Conservation (phyloP, 2,113 vertebrate species). For the Anoplopoma fimbria region DNA sequence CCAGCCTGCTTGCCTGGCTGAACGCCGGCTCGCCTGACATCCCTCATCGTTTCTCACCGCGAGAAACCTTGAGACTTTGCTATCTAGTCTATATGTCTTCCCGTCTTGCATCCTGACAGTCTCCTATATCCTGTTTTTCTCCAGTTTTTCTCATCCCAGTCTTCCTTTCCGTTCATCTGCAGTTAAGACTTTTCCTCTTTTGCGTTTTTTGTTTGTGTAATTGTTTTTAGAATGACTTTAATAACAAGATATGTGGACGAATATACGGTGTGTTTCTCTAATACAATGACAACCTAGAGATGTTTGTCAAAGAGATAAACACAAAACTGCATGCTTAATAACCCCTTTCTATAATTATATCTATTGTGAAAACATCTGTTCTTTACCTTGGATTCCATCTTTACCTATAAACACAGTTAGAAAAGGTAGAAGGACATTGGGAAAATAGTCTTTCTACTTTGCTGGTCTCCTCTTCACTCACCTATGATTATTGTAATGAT, state of each 20-base stretch:
- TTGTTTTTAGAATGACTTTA: neutral
- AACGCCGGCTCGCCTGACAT: constrained; percentile 35
- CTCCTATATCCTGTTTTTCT: constrained; percentile 2
- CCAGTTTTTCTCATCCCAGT: neutral
- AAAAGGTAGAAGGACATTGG: constrained; percentile 15
- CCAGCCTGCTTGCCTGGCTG: constrained; percentile 59
- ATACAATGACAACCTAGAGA: constrained; percentile 7
- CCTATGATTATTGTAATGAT: constrained; percentile 59
- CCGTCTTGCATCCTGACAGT: neutral
- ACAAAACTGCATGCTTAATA: neutral
- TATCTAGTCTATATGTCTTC: constrained; percentile 30
- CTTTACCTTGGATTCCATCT: constrained; percentile 8
- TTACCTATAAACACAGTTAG: neutral
- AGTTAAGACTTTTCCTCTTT: neutral
- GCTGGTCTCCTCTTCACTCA: constrained; percentile 21
- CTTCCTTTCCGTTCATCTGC: neutral
- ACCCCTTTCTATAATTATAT: neutral
- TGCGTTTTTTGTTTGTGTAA: neutral
- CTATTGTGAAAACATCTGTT: neutral
- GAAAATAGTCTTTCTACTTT: constrained; percentile 18
- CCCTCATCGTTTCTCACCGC: constrained; percentile 45
- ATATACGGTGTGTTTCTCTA: constrained; percentile 7
- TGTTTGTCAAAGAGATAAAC: constrained; percentile 9
- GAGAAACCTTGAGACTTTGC: constrained; percentile 64
- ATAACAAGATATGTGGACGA: neutral